Percentiles rank a stretch among this genome's conserved stretches.
These are phyloP conservation scores for Bruchidius siliquastri DNA, from an alignment of 2,888 invertebrate genomes.

Conservation along the genomic window DNA sequence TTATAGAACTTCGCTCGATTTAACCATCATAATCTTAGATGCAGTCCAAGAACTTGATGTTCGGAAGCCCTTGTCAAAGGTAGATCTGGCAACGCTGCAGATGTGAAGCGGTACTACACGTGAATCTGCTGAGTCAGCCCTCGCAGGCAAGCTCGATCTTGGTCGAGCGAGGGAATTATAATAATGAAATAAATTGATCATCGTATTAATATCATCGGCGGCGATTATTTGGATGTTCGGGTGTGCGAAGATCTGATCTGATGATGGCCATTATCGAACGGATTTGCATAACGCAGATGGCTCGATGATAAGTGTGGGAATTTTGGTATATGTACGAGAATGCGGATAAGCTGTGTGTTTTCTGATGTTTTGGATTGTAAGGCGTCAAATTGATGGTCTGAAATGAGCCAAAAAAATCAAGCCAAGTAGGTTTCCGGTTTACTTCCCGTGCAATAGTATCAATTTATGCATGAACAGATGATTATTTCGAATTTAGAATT, in stretches of 20 bases:
- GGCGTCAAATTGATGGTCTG: too few species aligned
- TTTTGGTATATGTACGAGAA: background rate
- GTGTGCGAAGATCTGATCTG: background rate
- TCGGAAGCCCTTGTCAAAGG: background rate
- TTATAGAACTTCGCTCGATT: too few species aligned
- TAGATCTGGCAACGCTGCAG: background rate
- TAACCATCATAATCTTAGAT: too few species aligned
- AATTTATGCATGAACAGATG: too few species aligned
- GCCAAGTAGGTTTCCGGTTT: too few species aligned
- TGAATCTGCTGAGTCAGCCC: background rate
- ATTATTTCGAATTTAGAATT: too few species aligned
- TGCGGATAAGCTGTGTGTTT: too few species aligned
- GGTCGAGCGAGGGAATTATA: slow-evolving; percentile 41
- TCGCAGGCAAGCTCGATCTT: slow-evolving; percentile 24
- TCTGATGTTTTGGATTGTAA: too few species aligned
- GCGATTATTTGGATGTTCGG: background rate
- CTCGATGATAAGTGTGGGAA: background rate
- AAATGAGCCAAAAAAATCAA: too few species aligned
- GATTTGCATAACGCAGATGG: background rate
- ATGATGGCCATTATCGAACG: background rate
- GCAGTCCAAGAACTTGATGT: too few species aligned
- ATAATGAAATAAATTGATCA: slow-evolving; percentile 48
- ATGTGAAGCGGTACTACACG: background rate
- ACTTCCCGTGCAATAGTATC: too few species aligned
- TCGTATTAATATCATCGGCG: background rate